A percentile compares a stretch with the other conserved stretches of the same genome.
phyloP scores from a whole-genome alignment of 2,113 vertebrate genomes.

The Mustela nigripes region DNA sequence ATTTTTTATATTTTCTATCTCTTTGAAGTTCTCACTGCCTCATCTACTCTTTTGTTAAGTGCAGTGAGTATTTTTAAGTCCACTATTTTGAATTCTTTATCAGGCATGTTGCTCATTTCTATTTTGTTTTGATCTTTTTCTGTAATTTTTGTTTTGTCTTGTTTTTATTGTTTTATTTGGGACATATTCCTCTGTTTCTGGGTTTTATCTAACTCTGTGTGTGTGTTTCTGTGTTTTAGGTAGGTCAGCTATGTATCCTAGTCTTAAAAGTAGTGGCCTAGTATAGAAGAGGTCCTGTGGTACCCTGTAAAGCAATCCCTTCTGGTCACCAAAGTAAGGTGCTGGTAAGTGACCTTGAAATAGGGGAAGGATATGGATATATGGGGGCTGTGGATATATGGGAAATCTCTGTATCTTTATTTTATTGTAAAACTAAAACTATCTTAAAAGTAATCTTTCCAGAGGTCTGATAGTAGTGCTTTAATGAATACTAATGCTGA shows the following conservation, averaged over 20 bases:
- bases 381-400: background rate
- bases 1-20: background rate
- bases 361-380: background rate
- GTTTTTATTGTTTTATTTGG: background rate
- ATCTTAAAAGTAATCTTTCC: background rate
- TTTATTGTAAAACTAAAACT: slow-evolving; percentile 18
- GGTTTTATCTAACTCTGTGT: background rate
- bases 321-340: background rate
- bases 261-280: background rate
- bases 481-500: background rate
- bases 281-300: background rate
- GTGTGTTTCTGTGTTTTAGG: background rate
- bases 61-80: background rate
- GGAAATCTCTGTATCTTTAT: background rate
- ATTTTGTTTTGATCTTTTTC: background rate
- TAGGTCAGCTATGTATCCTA: background rate
- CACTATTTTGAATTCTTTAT: background rate
- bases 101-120: background rate
- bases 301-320: background rate
- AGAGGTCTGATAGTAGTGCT: slow-evolving; percentile 1
- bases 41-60: background rate
- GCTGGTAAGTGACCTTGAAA: background rate
- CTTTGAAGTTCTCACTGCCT: background rate
- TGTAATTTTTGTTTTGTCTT: background rate
- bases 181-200: background rate